These are phyloP conservation scores for Campylomormyrus tamandua DNA, from an alignment of 2,113 vertebrate species.

Conservation along the genomic window DNA sequence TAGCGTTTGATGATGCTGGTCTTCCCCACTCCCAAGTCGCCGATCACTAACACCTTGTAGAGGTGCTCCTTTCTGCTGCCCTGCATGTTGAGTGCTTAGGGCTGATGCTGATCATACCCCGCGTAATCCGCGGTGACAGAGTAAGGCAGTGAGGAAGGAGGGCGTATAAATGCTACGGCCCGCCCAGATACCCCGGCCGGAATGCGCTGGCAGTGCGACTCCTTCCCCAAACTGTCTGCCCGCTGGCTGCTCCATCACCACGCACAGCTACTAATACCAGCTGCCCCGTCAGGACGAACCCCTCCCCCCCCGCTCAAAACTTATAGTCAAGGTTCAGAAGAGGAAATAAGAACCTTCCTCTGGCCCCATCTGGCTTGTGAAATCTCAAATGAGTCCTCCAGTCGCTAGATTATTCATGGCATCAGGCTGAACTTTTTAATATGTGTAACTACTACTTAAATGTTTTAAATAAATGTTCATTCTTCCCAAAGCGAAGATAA, in stretches of 20 bases:
- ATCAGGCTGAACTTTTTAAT: background rate
- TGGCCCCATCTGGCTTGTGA: background rate
- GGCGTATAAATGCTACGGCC: background rate
- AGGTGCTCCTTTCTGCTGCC: conserved; percentile 76
- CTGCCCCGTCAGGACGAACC: background rate
- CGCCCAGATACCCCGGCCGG: conserved; percentile 7
- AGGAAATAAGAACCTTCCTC: background rate
- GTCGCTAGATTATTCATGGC: background rate
- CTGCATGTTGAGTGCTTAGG: conserved; percentile 65
- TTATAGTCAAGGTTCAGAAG: background rate
- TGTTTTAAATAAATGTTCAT: background rate
- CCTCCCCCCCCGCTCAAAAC: background rate
- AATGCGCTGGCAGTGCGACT: background rate
- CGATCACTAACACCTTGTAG: conserved; percentile 93
- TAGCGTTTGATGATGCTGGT: conserved; percentile 78
- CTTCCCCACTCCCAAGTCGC: conserved; percentile 70
- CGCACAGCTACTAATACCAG: background rate
- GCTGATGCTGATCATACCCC: conserved; percentile 33
- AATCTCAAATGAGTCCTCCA: background rate
- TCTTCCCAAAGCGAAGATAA: background rate
- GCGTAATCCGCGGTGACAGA: background rate
- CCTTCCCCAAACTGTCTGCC: background rate
- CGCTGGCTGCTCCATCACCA: background rate
- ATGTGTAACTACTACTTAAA: background rate
- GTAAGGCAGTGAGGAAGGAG: background rate